These are phyloP conservation scores for Carpatolechia fugitivella DNA, from an alignment of 2,888 invertebrate genomes.

Conservation along the genomic window DNA sequence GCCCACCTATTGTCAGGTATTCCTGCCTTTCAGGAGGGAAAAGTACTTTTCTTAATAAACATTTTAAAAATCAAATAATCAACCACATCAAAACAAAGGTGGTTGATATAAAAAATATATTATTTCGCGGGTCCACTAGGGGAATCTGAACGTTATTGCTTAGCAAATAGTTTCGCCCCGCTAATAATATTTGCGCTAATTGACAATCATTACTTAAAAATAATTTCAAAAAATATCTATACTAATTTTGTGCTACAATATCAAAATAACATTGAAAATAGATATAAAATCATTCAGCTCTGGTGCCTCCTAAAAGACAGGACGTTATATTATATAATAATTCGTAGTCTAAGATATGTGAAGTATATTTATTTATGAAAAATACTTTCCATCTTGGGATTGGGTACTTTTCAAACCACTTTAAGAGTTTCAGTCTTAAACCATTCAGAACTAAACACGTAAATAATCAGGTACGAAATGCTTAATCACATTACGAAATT, in stretches of 20 bases:
- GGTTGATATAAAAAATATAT: not conserved
- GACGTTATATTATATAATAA: not conserved
- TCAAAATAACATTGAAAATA: no score
- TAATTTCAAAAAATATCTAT: no score
- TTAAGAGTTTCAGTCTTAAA: constrained; percentile 13
- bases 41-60: no score
- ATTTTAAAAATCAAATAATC: no score
- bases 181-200: no score
- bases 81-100: not conserved
- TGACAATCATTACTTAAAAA: no score
- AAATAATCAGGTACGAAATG: constrained; percentile 12
- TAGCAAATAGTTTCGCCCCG: no score
- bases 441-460: constrained; percentile 8
- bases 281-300: no score
- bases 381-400: not conserved
- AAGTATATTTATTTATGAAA: not conserved
- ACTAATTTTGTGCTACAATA: no score
- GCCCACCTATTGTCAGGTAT: constrained; percentile 9
- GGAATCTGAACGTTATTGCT: no score
- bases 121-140: no score
- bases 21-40: not conserved
- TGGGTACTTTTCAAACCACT: not conserved
- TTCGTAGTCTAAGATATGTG: not conserved
- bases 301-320: not conserved
- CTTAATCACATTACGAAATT: not conserved